Base-by-base conservation (phyloP, 2,888 invertebrate genomes). In the Sussaba pulchella region DNA sequence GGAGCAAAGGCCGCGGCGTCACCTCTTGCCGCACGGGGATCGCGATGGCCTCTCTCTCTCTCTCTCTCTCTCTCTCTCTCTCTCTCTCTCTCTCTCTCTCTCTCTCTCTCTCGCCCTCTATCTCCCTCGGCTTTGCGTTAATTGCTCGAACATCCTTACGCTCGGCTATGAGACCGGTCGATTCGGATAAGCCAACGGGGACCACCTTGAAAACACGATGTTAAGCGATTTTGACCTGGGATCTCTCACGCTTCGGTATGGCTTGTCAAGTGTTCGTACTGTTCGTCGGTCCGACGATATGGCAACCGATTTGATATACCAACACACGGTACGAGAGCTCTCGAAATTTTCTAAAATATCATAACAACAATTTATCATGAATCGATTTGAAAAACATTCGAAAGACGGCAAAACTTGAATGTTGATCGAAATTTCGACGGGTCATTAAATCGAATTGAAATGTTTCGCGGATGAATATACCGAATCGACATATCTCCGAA, bases 101-200 rank as follows among this genome's bases (percentile, higher is more conserved):
- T n/a, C n/a, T n/a, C n/a, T n/a, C n/a, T 54, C 24, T 2, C 2
- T 24, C 24, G 26, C 24, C 24, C n/a, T 17, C n/a, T n/a, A n/a
- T n/a, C n/a, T 54, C 24, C 2, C 2, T 24, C 24, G 26, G 26
- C 24, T 21, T 17, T 39, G 52, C 10, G 54, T 69, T 69, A 69
- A 69, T 69, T 69, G 54, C 69, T 54, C 54, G 52, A 54, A 17
- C 43, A 24, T 24, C 24, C 54, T 54, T 43, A 19, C 54, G 39
- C 14, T 39, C 17, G 10, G 54, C 54, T 21, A 69, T 52, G n/a
- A 69, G 41, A 69, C 54, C 69, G 54, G 52, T 69, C 17, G 26
- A 10, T 24, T 12, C 9, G 10, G 69, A 69, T 41, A 67, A 67
- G 41, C 24, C 14, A 5, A 39, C 14, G n/a, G 24, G 14, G 52